Evolutionary conservation across 2,113 vertebrate genomes (phyloP).

Genomic region (Larimichthys crocea): DNA sequence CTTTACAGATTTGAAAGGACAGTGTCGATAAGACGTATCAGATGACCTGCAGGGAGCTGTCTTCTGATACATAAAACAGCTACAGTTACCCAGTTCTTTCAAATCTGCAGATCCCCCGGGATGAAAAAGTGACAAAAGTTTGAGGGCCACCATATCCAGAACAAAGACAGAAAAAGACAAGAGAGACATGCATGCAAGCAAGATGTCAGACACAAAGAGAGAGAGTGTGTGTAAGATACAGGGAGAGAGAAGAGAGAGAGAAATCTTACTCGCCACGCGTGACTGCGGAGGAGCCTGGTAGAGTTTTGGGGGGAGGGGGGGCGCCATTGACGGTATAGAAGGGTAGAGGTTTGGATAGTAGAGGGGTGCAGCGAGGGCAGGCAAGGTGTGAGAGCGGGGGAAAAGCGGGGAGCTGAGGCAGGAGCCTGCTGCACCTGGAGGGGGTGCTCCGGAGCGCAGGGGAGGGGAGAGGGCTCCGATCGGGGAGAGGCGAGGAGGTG

Average conservation of each 20-base stretch:
- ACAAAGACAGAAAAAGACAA: conserved; percentile 35
- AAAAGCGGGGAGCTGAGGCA: conserved; percentile 90
- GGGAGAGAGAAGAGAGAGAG: conserved; percentile 71
- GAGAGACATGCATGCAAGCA: conserved; percentile 44
- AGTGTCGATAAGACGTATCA: conserved; percentile 42
- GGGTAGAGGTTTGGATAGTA: conserved; percentile 85
- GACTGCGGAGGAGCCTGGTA: conserved; percentile 81
- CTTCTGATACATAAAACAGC: conserved; percentile 41
- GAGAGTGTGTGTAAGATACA: conserved; percentile 41
- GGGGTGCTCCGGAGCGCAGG: conserved; percentile 80
- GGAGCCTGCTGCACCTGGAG: conserved; percentile 82
- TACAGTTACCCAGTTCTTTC: conserved; percentile 58
- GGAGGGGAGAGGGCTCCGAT: conserved; percentile 91
- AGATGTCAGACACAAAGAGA: conserved; percentile 54
- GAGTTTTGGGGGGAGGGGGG: conserved; percentile 81
- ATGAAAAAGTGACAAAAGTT: conserved; percentile 28
- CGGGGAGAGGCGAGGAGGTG: conserved; percentile 89
- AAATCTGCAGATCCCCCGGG: conserved; percentile 57
- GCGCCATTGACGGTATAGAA: conserved; percentile 73
- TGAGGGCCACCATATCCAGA: conserved; percentile 36
- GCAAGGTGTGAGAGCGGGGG: conserved; percentile 89
- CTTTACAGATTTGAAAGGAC: conserved; percentile 71
- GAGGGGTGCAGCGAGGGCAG: conserved; percentile 85
- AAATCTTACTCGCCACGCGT: conserved; percentile 83
- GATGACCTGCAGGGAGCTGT: conserved; percentile 44